Conservation (phyloP, 2,797 vertebrate genomes). For the Danio kyathit region DNA sequence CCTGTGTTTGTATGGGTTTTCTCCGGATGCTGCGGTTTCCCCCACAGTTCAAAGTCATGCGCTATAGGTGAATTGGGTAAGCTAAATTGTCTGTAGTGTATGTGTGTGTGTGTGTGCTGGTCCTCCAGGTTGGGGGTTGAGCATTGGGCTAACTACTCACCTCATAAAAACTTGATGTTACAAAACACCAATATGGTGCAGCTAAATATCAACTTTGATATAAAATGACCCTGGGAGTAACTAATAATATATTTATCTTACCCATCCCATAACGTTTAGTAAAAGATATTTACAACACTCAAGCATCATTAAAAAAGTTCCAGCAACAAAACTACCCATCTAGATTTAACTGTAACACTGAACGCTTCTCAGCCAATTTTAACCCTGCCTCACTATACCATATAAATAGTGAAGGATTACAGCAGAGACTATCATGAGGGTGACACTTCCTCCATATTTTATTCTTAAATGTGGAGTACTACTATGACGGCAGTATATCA, state of each 20-base stretch:
- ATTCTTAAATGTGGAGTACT: not conserved
- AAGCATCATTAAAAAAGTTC: constrained; percentile 10
- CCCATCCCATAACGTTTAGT: not conserved
- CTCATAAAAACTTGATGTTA: no score
- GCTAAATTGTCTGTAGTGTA: no score
- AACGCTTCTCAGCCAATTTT: not conserved
- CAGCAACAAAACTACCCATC: not conserved
- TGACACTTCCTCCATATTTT: not conserved
- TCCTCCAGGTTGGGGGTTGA: no score
- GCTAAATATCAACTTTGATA: no score
- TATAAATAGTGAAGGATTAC: not conserved
- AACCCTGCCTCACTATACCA: not conserved
- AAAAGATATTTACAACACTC: constrained; percentile 9
- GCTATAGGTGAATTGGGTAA: no score
- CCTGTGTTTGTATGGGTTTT: no score
- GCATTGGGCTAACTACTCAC: no score
- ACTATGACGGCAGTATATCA: not conserved
- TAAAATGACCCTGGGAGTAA: no score
- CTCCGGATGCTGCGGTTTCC: no score
- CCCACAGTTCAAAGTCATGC: no score
- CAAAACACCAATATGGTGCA: no score
- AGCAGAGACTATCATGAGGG: not conserved
- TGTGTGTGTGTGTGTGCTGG: no score
- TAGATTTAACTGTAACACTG: constrained; percentile 9
- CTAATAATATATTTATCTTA: not conserved